Conservation (phyloP, 2,888 invertebrate genomes). For the Thera obeliscata region DNA sequence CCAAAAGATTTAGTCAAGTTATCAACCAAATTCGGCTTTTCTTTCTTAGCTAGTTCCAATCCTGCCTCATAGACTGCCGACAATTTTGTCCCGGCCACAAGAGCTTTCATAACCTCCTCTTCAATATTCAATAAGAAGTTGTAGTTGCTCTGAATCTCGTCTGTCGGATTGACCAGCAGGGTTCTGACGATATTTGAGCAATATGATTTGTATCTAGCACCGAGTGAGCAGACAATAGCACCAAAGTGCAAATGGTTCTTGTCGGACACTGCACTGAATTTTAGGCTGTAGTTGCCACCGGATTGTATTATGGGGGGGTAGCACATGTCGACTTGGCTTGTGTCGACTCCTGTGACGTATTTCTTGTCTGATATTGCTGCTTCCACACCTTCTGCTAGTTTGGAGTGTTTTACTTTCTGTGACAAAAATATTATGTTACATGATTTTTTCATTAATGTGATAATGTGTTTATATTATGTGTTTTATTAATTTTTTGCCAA, state of each 20-base stretch:
- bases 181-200: constrained; percentile 99
- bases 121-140: constrained; percentile 95
- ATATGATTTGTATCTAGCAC: constrained; percentile 97
- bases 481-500: too few relatives aligned
- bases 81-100: constrained; percentile 92
- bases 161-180: constrained; percentile 96
- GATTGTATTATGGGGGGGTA: constrained; percentile 99
- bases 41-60: constrained; percentile 91
- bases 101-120: constrained; percentile 94
- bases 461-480: too few relatives aligned
- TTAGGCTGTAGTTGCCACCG: constrained; percentile 98
- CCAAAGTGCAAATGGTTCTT: constrained; percentile 98
- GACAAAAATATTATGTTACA: constrained; percentile 34
- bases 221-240: constrained; percentile 96
- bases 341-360: constrained; percentile 95
- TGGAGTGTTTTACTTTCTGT: constrained; percentile 97
- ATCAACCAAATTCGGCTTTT: constrained; percentile 93
- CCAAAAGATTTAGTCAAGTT: constrained; percentile 98
- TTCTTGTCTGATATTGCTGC: constrained; percentile 97
- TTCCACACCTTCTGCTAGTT: constrained; percentile 97
- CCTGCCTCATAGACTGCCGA: constrained; percentile 95
- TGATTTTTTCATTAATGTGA: too few relatives aligned
- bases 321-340: constrained; percentile 96
- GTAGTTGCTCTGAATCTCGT: constrained; percentile 92
- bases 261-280: constrained; percentile 97